These are phyloP conservation scores for Mesorhabditis belari DNA, from an alignment of 2,888 invertebrate species.

Conservation along the genomic window DNA sequence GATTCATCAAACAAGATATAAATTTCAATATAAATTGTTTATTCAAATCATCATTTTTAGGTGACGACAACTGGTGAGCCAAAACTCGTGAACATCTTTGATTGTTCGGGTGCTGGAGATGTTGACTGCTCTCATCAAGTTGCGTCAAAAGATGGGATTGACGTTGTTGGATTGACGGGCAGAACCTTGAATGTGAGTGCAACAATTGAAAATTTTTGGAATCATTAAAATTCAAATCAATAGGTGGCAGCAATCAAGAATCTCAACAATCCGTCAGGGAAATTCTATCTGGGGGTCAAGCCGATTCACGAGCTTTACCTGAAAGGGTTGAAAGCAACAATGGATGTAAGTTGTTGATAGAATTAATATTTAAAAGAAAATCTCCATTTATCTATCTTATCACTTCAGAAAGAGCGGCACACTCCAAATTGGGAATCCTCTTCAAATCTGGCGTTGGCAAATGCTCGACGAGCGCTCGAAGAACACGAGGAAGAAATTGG, in stretches of 20 bases:
- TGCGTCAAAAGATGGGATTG: slow-evolving; percentile 64
- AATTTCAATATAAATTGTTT: too few relatives aligned
- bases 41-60: too few relatives aligned
- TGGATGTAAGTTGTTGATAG: slow-evolving; percentile 1
- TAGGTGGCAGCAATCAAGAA: slow-evolving; percentile 67
- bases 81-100: slow-evolving; percentile 87
- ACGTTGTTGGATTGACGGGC: slow-evolving; percentile 74
- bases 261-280: slow-evolving; percentile 78
- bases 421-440: slow-evolving; percentile 76
- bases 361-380: too few relatives aligned
- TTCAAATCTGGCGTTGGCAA: slow-evolving; percentile 73
- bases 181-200: slow-evolving; percentile 75
- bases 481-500: slow-evolving; percentile 62
- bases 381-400: too few relatives aligned
- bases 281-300: slow-evolving; percentile 80
- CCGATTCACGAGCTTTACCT: slow-evolving; percentile 80
- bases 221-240: too few relatives aligned
- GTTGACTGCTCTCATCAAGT: slow-evolving; percentile 79
- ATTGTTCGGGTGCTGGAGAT: slow-evolving; percentile 94
- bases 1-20: too few relatives aligned
- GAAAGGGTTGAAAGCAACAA: slow-evolving; percentile 56
- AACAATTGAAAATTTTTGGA: neutral
- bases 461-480: slow-evolving; percentile 68
- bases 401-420: slow-evolving; percentile 66
- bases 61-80: slow-evolving; percentile 77